These are phyloP conservation scores for Lycia hirtaria DNA, from an alignment of 2,888 invertebrate species.

Conservation along the genomic window DNA sequence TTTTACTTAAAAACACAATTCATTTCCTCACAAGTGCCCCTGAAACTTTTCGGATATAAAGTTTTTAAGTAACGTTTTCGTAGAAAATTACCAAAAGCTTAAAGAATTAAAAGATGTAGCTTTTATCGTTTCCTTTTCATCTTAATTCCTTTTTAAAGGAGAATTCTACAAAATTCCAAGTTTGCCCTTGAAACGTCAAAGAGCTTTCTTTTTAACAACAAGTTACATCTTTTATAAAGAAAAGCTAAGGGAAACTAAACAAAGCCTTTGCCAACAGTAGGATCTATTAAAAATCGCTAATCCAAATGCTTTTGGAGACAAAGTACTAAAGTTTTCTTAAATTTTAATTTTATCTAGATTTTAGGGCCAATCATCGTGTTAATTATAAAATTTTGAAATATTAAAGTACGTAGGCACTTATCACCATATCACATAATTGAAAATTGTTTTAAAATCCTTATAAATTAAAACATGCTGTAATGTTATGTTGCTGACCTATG, in stretches of 20 bases:
- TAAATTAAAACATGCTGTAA: too few species aligned
- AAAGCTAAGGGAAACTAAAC: neutral
- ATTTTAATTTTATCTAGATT: too few species aligned
- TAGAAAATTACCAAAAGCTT: constrained; percentile 27
- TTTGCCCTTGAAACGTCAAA: constrained; percentile 5
- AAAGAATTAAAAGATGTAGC: constrained; percentile 32
- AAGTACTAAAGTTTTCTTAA: too few species aligned
- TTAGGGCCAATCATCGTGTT: too few species aligned
- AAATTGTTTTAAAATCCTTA: too few species aligned
- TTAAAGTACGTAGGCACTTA: too few species aligned
- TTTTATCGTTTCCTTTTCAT: constrained; percentile 30
- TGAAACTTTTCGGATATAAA: constrained; percentile 24
- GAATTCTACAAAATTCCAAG: constrained; percentile 11
- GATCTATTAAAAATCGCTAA: too few species aligned
- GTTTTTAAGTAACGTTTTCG: constrained; percentile 25
- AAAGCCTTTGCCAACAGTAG: too few species aligned
- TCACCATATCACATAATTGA: too few species aligned
- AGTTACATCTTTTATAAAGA: neutral
- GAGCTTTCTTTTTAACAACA: neutral
- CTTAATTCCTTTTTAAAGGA: constrained; percentile 23
- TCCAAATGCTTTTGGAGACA: too few species aligned
- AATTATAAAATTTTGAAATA: too few species aligned
- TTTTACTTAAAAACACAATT: constrained; percentile 23
- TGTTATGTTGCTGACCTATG: too few species aligned
- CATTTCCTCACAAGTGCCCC: constrained; percentile 13